A percentile compares a stretch with the other conserved stretches of the same genome.
phyloP scores from a whole-genome alignment of 2,888 invertebrate species.

The Diloba caeruleocephala region DNA sequence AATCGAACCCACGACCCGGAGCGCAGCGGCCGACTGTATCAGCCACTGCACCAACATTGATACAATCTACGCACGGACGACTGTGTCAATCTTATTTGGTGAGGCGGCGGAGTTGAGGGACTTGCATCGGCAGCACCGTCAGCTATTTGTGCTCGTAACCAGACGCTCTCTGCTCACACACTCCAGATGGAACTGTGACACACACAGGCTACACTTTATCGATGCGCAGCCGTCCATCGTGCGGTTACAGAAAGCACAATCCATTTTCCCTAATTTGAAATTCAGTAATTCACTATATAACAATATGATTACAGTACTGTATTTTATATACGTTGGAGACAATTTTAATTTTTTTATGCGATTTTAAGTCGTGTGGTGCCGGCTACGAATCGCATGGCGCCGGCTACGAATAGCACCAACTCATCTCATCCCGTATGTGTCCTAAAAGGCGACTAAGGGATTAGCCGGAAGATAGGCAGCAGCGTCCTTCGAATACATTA shows the following conservation, averaged over 20 bases:
- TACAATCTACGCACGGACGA: conserved; percentile 58
- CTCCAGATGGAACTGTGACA: conserved; percentile 78
- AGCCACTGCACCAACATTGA: too few relatives aligned
- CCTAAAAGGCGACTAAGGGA: too few relatives aligned
- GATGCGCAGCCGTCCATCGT: conserved; percentile 78
- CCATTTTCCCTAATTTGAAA: conserved; percentile 62
- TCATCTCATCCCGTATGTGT: too few relatives aligned
- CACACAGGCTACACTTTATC: conserved; percentile 78
- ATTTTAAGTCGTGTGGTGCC: too few relatives aligned
- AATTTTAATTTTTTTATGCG: conserved; percentile 63
- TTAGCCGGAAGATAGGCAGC: too few relatives aligned
- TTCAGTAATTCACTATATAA: conserved; percentile 28
- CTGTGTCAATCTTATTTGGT: conserved; percentile 54
- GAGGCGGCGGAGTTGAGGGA: conserved; percentile 46
- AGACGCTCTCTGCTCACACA: conserved; percentile 73
- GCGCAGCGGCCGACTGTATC: too few relatives aligned
- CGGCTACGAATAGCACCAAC: too few relatives aligned
- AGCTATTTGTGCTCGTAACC: conserved; percentile 71
- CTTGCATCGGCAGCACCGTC: conserved; percentile 76
- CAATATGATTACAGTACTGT: conserved; percentile 28
- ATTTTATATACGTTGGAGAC: conserved; percentile 52
- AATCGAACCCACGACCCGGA: too few relatives aligned
- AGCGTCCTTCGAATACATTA: too few relatives aligned
- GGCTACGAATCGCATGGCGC: too few relatives aligned
- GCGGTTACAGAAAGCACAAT: conserved; percentile 76